Evolutionary conservation across 2,113 vertebrate genomes (phyloP), one percentile per base, ranked within the genome.

Genomic region (Clarias magur): DNA sequence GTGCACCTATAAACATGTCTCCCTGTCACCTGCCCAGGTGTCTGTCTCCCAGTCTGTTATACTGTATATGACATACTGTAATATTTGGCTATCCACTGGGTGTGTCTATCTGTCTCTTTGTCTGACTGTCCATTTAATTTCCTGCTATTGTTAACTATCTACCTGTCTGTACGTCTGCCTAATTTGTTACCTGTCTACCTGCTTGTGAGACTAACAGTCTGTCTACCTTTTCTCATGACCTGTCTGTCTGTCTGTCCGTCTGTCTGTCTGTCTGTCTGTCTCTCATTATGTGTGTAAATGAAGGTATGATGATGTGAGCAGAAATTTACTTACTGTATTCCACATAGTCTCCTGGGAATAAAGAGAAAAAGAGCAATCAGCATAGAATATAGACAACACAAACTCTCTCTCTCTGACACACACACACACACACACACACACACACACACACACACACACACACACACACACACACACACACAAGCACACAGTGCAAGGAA

Each of bases 321-420:
- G 56, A n/a, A n/a, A 65, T 21, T 17, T 73, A 87, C 87, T 82
- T 76, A 90, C 89, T 63, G 42, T 83, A 83, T 34, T 83, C 85
- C 7, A n/a, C 21, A 84, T 90, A 87, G 59, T 90, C 89, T 85
- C 5, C 25, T 70, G 60, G 57, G 30, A 16, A 62, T 23, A 82
- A 86, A 81, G 13, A 82, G 21, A 76, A 85, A 38, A 30, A 59
- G 57, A 25, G 23, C 13, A 23, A 60, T 56, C 21, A 83, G 73
- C 85, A 76, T 68, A 48, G 48, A 8, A 48, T 48, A 48, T 48
- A 48, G 48, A 48, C 48, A 48, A n/a, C 72, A n/a, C n/a, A n/a
- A n/a, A n/a, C n/a, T n/a, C n/a, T n/a, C n/a, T n/a, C n/a, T n/a
- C n/a, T n/a, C n/a, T n/a, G n/a, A n/a, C n/a, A n/a, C n/a, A n/a